Evolutionary conservation across 2,113 vertebrate species (phyloP), one percentile per base, ranked within the genome.

Genomic region (Aspiorhynchus laticeps): DNA sequence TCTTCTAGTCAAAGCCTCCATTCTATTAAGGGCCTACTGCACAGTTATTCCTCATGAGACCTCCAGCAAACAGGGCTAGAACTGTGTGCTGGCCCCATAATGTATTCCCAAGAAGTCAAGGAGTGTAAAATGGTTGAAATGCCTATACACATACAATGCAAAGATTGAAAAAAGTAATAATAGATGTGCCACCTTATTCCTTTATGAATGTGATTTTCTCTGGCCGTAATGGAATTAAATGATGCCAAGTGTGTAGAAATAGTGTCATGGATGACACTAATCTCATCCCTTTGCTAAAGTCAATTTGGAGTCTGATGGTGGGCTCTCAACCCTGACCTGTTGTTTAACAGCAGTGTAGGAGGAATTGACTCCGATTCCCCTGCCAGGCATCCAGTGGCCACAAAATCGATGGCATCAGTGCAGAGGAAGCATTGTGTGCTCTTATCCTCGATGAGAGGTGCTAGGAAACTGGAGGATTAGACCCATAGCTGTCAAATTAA

Each of bases 1-100:
- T 82, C 71, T 78, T 85, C 59, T n/a, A 86, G 71, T 88, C 38
- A 82, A 87, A 87, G 79, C 67, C 26, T 12, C 85, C 73, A 87
- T 87, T 87, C 79, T 76, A 53, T 65, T 46, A 81, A 61, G 38
- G 85, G 48, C 28, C 79, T 51, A n/a, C 51, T 87, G 85, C 67
- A 82, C 48, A 46, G 69, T 36, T 46, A 26, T 43, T 75, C 26
- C 51, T 61, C 67, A 9, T 3, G 12, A 74, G 71, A 79, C 61
- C 56, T 36, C 36, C 79, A 61, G 67, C 31, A 28, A 38, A 53
- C 86, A 38, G 48, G 46, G 11, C 26, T 56, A 31, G 51, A 85
- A 80, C 38, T 24, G 71, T 83, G 71, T 79, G 53, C 73, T 77
- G 46, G 21, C 74, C 79, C 46, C 51, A 77, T 41, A 59, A 28